Evolutionary conservation across 2,888 invertebrate species (phyloP).

Genomic region (Cephus nigrinus): DNA sequence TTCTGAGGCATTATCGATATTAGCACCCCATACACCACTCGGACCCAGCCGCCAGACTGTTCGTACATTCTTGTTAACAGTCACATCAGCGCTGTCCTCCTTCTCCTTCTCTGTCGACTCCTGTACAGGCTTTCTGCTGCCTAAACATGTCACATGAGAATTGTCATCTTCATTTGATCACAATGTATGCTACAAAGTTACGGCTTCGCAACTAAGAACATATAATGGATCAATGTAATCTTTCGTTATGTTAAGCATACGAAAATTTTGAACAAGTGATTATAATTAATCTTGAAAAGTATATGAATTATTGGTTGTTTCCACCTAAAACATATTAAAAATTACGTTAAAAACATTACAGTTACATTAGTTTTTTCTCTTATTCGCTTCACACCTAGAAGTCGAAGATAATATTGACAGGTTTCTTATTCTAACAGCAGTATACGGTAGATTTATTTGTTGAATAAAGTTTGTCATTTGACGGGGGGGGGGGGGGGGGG

Average conservation of each 20-base stretch:
- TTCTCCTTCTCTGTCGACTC: slow-evolving; percentile 43
- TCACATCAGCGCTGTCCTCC: slow-evolving; percentile 42
- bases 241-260: not conserved
- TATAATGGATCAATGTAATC: not conserved
- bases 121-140: slow-evolving; percentile 55
- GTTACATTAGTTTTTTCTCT: not conserved
- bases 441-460: not conserved
- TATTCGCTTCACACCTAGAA: not conserved
- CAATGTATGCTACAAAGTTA: slow-evolving; percentile 7
- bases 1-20: slow-evolving; percentile 55
- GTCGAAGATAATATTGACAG: not conserved
- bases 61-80: slow-evolving; percentile 48
- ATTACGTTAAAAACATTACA: slow-evolving; percentile 33
- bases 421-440: not conserved
- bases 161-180: slow-evolving; percentile 28
- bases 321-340: slow-evolving; percentile 46
- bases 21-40: slow-evolving; percentile 53
- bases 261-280: not conserved
- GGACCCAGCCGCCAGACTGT: slow-evolving; percentile 58
- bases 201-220: slow-evolving; percentile 1
- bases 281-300: slow-evolving; percentile 22
- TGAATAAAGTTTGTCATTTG: not conserved
- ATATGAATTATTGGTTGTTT: slow-evolving; percentile 23
- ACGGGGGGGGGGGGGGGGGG: too few relatives aligned
- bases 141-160: slow-evolving; percentile 54